Conservation (phyloP, 2,888 invertebrate genomes). For the Anorthoa munda region DNA sequence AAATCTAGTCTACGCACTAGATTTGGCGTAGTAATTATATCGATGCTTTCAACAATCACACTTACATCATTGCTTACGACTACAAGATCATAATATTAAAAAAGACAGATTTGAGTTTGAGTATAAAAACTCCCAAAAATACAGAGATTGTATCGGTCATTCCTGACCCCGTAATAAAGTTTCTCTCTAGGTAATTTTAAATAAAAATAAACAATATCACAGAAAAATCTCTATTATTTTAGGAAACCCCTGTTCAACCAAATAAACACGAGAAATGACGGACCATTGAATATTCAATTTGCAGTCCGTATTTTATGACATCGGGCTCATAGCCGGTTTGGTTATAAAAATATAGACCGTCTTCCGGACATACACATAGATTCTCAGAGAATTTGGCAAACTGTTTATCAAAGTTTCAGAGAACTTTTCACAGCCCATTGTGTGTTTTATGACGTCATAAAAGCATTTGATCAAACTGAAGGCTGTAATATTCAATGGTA, state of each 20-base stretch:
- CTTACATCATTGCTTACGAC: no score
- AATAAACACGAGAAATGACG: constrained; percentile 11
- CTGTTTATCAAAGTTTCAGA: constrained; percentile 32
- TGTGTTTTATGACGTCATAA: constrained; percentile 44
- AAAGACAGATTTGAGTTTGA: no score
- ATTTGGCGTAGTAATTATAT: no score
- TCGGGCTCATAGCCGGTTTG: constrained; percentile 12
- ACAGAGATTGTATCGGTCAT: no score
- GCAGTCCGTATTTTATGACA: constrained; percentile 22
- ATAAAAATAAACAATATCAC: not conserved
- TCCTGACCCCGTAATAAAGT: no score
- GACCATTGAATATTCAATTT: constrained; percentile 38
- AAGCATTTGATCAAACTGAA: constrained; percentile 30
- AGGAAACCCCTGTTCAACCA: not conserved
- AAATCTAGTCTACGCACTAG: no score
- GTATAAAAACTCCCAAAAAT: no score
- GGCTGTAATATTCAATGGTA: constrained; percentile 20
- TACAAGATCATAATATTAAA: no score
- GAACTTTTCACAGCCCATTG: constrained; percentile 28
- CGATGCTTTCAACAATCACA: no score
- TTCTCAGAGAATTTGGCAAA: constrained; percentile 11
- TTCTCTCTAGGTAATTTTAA: no score
- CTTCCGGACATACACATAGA: not conserved
- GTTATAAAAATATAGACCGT: constrained; percentile 23
- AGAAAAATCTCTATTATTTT: not conserved